A percentile compares a stretch with the other conserved stretches of the same genome.
Evolutionary conservation across 2,113 vertebrate species (phyloP).

Genomic region (Nycticryphes semicollaris): DNA sequence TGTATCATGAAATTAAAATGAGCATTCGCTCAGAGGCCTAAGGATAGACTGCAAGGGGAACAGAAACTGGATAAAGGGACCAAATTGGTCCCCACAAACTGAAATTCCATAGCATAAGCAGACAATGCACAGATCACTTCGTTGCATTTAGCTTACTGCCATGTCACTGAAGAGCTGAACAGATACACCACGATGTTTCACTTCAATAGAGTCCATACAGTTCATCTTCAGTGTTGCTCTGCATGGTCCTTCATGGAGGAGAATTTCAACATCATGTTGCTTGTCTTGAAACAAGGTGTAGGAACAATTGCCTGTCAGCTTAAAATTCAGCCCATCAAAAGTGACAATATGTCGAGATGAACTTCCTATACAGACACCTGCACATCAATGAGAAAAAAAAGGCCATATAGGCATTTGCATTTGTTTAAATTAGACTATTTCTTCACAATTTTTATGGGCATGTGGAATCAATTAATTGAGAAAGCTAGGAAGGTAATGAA

Average conservation of each 20-base stretch:
- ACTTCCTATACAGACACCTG: conserved; percentile 91
- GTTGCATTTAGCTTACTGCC: conserved; percentile 71
- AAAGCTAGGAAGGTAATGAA: background rate
- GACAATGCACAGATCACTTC: background rate
- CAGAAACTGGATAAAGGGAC: background rate
- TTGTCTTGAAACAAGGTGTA: conserved; percentile 83
- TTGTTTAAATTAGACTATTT: background rate
- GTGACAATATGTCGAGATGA: conserved; percentile 91
- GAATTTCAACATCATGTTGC: conserved; percentile 76
- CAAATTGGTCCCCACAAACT: background rate
- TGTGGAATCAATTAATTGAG: background rate
- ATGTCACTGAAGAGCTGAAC: conserved; percentile 85
- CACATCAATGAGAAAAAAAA: background rate
- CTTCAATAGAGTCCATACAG: conserved; percentile 89
- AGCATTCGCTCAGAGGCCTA: background rate
- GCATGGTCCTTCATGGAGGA: conserved; percentile 85
- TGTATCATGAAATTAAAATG: background rate
- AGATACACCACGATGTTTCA: conserved; percentile 70
- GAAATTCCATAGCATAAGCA: background rate
- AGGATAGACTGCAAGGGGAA: background rate
- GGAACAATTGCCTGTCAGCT: conserved; percentile 86
- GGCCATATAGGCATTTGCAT: background rate
- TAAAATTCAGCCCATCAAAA: conserved; percentile 87
- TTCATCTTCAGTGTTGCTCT: conserved; percentile 61
- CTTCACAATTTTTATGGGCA: background rate